These are phyloP conservation scores for Otolemur crassicaudatus DNA, from an alignment of 2,797 vertebrate genomes.

Conservation along the genomic window DNA sequence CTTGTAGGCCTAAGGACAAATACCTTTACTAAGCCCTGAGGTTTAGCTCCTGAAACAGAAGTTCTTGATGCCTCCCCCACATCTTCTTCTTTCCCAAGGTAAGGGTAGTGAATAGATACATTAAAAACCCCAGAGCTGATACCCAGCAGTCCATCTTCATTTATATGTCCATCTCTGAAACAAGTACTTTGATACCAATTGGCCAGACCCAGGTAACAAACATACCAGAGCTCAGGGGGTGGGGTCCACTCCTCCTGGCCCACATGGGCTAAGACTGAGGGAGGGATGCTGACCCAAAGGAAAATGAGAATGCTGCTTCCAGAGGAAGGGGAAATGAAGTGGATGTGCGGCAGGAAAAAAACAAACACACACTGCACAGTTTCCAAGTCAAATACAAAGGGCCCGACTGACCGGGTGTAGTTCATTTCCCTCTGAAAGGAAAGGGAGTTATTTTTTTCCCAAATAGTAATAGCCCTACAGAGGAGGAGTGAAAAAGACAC, in stretches of 20 bases:
- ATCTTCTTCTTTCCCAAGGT: not conserved
- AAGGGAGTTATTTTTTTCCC: not conserved
- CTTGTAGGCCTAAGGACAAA: not conserved
- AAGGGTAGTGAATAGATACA: not conserved
- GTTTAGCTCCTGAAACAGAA: not conserved
- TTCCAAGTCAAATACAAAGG: not conserved
- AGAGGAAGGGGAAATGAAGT: not conserved
- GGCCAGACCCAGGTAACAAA: not conserved
- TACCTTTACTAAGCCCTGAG: not conserved
- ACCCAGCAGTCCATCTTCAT: not conserved
- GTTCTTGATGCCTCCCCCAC: not conserved
- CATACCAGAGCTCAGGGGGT: not conserved
- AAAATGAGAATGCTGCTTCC: not conserved
- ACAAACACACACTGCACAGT: not conserved
- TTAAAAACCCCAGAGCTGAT: not conserved
- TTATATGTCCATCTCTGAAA: not conserved
- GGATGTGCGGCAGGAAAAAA: not conserved
- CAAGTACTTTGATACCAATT: not conserved
- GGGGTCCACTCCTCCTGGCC: not conserved
- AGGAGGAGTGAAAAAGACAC: not conserved
- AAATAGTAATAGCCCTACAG: fast-evolving
- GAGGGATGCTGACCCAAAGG: not conserved
- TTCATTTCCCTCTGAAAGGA: not conserved
- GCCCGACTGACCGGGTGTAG: not conserved
- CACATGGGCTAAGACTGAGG: not conserved